Conservation (phyloP, 2,113 vertebrate species). For the Ginglymostoma cirratum region DNA sequence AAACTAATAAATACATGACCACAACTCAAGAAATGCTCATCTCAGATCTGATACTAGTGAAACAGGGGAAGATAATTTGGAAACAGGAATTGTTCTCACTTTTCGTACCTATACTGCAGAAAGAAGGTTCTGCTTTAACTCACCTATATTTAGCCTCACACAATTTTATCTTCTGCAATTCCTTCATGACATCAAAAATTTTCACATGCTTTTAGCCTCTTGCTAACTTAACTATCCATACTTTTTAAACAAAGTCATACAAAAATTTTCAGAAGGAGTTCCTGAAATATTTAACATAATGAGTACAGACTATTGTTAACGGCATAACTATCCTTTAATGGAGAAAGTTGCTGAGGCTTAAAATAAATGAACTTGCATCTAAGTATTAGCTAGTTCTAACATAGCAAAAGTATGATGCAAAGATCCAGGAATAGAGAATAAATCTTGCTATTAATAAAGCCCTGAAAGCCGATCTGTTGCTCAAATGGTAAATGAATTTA, state of each 20-base stretch:
- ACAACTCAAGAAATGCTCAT: not conserved
- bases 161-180: not conserved
- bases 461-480: not conserved
- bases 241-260: too few species aligned
- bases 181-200: not conserved
- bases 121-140: not conserved
- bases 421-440: not conserved
- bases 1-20: not conserved
- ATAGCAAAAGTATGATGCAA: not conserved
- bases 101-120: not conserved
- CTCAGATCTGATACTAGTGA: not conserved
- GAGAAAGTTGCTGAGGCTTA: not conserved
- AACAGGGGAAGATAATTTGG: not conserved
- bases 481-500: not conserved
- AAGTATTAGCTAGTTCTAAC: not conserved
- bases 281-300: not conserved
- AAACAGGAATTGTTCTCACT: not conserved
- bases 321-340: not conserved
- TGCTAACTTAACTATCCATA: not conserved
- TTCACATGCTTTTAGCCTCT: not conserved
- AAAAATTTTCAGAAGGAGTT: not conserved
- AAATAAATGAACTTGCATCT: not conserved
- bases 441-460: not conserved
- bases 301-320: not conserved
- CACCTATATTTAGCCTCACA: not conserved